phyloP scores from a whole-genome alignment of 2,113 vertebrate species.

The Clarias batrachus region DNA sequence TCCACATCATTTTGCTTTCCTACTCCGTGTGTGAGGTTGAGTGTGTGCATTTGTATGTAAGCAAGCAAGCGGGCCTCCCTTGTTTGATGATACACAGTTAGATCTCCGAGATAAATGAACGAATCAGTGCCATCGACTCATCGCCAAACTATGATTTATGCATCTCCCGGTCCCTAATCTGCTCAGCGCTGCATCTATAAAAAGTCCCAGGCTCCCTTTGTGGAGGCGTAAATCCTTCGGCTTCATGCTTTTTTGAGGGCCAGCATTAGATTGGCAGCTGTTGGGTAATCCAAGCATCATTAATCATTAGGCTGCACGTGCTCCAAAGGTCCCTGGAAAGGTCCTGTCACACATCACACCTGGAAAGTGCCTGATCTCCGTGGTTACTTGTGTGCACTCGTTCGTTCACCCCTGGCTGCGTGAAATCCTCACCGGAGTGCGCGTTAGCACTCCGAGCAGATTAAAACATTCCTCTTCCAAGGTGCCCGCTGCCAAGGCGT shows the following conservation, averaged over 20 bases:
- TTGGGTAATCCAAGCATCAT: conserved; percentile 62
- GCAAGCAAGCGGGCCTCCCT: not conserved
- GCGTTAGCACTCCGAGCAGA: conserved; percentile 1
- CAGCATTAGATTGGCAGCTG: conserved; percentile 57
- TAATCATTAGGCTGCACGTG: conserved; percentile 61
- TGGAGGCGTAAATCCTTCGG: conserved; percentile 67
- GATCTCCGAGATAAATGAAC: conserved; percentile 56
- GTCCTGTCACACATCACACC: not conserved
- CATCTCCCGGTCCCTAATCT: conserved; percentile 60
- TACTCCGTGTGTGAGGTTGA: not conserved
- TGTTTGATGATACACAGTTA: conserved; percentile 30
- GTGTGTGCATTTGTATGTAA: not conserved
- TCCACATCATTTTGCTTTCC: not conserved
- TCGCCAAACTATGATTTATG: conserved; percentile 74
- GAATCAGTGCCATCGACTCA: conserved; percentile 54
- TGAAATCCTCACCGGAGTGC: conserved; percentile 8
- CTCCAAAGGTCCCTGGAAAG: not conserved
- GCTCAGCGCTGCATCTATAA: conserved; percentile 48
- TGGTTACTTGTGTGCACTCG: not conserved
- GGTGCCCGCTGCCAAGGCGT: conserved; percentile 9
- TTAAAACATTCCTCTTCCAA: conserved; percentile 14
- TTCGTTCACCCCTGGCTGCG: conserved; percentile 12
- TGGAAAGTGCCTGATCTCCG: conserved; percentile 13
- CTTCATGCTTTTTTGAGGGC: conserved; percentile 48
- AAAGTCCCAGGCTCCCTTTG: conserved; percentile 51